Conservation (phyloP, 2,113 vertebrate genomes). For the Eleginops maclovinus region DNA sequence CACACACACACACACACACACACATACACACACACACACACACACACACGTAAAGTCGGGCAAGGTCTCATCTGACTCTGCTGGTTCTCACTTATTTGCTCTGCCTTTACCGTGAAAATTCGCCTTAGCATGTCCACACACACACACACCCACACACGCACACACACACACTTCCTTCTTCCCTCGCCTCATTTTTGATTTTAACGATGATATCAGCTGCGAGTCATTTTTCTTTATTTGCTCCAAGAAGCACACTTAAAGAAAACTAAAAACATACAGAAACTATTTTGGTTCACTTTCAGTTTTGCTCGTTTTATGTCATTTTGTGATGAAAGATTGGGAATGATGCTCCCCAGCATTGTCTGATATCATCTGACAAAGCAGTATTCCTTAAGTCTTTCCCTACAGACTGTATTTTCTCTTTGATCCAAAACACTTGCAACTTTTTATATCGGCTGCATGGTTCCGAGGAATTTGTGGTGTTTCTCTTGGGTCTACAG, state of each 20-base stretch:
- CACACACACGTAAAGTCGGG: neutral
- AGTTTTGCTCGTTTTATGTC: neutral
- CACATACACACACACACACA: neutral
- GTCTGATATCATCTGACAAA: slow-evolving; percentile 9
- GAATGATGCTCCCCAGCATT: neutral
- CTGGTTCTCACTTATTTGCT: neutral
- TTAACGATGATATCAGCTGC: neutral
- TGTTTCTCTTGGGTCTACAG: neutral
- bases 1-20: neutral
- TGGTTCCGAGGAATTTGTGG: neutral
- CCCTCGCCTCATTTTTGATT: slow-evolving; percentile 29
- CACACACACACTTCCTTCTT: too few species aligned
- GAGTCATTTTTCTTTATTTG: slow-evolving; percentile 23
- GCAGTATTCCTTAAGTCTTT: neutral
- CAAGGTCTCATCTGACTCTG: neutral
- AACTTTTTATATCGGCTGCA: slow-evolving; percentile 3
- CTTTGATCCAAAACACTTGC: neutral
- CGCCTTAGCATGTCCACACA: too few species aligned
- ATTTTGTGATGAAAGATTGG: neutral
- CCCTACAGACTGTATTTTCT: neutral
- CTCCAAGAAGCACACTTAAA: neutral
- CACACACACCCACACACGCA: too few species aligned
- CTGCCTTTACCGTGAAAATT: slow-evolving; percentile 1
- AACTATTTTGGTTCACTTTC: neutral
- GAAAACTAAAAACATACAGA: slow-evolving; percentile 2